Base-by-base conservation (phyloP, 2,888 invertebrate species). In the Sminthurinus aureus region DNA sequence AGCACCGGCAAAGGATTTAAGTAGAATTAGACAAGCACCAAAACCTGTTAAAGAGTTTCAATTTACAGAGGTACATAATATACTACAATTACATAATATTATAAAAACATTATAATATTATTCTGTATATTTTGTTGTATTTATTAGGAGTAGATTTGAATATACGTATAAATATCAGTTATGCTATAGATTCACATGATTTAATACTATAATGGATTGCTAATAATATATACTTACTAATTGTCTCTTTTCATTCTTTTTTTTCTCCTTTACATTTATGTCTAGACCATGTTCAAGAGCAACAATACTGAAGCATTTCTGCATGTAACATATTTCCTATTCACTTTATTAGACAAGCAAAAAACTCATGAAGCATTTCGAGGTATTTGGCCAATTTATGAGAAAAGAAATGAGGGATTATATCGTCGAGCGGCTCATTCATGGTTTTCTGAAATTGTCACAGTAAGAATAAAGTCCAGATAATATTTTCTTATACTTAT, bases 221-320 rank as follows among this genome's bases (percentile, higher is more conserved):
- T n/a, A n/a, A n/a, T n/a, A n/a, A n/a, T n/a, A n/a, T n/a, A n/a
- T n/a, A n/a, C n/a, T n/a, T n/a, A n/a, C n/a, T n/a, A n/a, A n/a
- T n/a, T n/a, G n/a, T n/a, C 15, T n/a, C 15, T 66, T 6, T 66
- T 66, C 20, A n/a, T 76, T 22, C 18, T 77, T 24, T 52, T 77
- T 81, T 51, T 58, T 79, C 69, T 9, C 18, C 38, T 69, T 74
- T 73, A 38, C 6, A 6, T 6, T 4, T 38, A 6, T 38, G 6
- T 38, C 3, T 67, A 83, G 83, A 74, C 73, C 18, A 83, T 83
- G 83, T 83, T 83, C 24, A 79, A 26, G 64, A 24, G 12, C 0
- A 75, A 22, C 22, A 83, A 83, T 26, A 75, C 82, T 3, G 83
- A 79, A 50, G 83, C 83, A 1, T 83, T 83, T 74, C 75, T 83